A percentile compares a stretch with the other conserved stretches of the same genome.
These are phyloP conservation scores for Drosophila serrata DNA, from an alignment of 1,140 invertebrate species.

Conservation along the genomic window DNA sequence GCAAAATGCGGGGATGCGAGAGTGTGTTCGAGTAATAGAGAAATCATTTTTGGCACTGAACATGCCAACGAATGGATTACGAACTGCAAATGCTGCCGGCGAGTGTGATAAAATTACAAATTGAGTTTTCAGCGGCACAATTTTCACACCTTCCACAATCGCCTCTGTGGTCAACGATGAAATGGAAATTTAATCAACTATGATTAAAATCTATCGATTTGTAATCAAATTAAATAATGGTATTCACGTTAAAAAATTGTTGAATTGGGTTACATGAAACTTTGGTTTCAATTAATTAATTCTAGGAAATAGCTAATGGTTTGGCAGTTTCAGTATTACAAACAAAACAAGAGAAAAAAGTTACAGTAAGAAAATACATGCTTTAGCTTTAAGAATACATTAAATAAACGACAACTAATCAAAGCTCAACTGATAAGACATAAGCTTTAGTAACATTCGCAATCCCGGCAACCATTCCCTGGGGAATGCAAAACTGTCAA, in stretches of 20 bases:
- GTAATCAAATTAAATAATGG: constrained; percentile 19
- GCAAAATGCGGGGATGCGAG: not conserved
- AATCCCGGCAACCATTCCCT: constrained; percentile 39
- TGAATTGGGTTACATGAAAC: not conserved
- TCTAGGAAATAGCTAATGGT: not conserved
- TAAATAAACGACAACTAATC: constrained; percentile 56
- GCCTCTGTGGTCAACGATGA: constrained; percentile 21
- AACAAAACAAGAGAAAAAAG: too few species aligned
- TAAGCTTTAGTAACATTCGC: constrained; percentile 15
- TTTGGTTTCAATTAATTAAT: not conserved
- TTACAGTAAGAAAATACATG: constrained; percentile 7
- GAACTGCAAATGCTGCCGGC: constrained; percentile 16
- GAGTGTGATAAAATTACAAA: constrained; percentile 35
- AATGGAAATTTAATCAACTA: constrained; percentile 44
- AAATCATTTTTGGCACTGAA: constrained; percentile 21
- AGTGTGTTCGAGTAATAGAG: constrained; percentile 5
- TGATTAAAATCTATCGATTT: constrained; percentile 43
- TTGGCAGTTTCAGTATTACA: not conserved
- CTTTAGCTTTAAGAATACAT: constrained; percentile 45
- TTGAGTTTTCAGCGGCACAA: constrained; percentile 28
- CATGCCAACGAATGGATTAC: constrained; percentile 6
- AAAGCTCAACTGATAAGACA: constrained; percentile 39
- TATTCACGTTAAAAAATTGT: not conserved
- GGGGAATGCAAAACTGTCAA: constrained; percentile 68
- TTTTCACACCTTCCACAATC: constrained; percentile 44